Percentiles rank a stretch among this genome's conserved stretches.
Conservation (phyloP, 2,113 vertebrate genomes). For the Micromys minutus region DNA sequence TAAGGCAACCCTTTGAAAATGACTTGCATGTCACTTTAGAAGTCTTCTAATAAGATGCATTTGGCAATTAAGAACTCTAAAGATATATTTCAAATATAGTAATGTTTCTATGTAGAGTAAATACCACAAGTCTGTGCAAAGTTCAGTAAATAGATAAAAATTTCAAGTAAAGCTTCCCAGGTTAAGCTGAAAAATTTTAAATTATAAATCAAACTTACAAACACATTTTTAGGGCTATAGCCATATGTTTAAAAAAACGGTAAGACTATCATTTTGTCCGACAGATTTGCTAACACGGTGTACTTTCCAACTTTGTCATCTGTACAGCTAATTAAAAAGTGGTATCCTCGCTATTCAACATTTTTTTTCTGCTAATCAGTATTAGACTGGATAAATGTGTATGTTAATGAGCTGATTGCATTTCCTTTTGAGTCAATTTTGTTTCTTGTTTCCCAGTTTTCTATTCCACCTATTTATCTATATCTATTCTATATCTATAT, state of each 20-base stretch:
- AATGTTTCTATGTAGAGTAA: not conserved
- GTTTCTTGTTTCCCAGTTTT: not conserved
- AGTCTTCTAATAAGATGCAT: not conserved
- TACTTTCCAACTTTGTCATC: not conserved
- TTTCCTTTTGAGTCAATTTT: not conserved
- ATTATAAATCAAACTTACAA: not conserved
- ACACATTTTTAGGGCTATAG: not conserved
- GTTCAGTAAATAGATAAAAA: not conserved
- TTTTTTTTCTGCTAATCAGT: not conserved
- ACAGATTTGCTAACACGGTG: not conserved
- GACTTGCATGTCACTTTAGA: not conserved
- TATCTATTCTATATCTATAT: too few relatives aligned
- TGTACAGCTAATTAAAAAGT: not conserved
- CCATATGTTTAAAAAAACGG: not conserved
- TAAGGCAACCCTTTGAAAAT: not conserved
- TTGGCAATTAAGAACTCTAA: not conserved
- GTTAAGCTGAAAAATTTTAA: not conserved
- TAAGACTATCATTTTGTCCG: not conserved
- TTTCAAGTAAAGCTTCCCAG: not conserved
- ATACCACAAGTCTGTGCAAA: not conserved
- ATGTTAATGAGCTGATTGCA: not conserved
- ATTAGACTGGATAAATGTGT: not conserved
- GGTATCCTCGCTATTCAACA: not conserved
- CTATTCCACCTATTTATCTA: not conserved
- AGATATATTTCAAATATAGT: not conserved